phyloP scores from a whole-genome alignment of 2,113 vertebrate genomes.

The Poeciliopsis occidentalis region DNA sequence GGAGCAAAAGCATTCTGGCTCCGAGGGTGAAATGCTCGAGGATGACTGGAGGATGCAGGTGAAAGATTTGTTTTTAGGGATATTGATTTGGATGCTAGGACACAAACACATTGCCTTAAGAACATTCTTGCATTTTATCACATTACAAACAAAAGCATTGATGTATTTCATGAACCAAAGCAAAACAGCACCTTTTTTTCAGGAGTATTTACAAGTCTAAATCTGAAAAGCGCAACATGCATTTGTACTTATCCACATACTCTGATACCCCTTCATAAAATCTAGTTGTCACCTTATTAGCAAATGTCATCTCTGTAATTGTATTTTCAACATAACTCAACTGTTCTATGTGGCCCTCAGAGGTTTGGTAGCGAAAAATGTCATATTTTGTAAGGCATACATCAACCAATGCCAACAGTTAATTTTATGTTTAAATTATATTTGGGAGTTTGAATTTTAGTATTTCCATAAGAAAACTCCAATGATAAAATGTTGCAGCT shows the following conservation, averaged over 20 bases:
- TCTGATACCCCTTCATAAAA: too few relatives aligned
- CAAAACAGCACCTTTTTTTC: neutral
- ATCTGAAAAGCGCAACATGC: neutral
- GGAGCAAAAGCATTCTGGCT: conserved; percentile 5
- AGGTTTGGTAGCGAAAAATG: too few relatives aligned
- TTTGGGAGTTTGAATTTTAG: neutral
- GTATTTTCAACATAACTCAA: neutral
- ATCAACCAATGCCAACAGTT: neutral
- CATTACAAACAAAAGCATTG: neutral
- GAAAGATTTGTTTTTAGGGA: conserved; percentile 8
- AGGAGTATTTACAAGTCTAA: neutral
- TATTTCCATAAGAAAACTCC: neutral
- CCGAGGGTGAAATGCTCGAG: neutral
- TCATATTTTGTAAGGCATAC: too few relatives aligned
- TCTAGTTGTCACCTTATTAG: too few relatives aligned
- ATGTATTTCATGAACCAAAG: neutral
- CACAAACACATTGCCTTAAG: neutral
- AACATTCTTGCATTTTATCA: neutral
- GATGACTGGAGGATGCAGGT: neutral
- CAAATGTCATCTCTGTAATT: neutral
- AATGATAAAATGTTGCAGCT: neutral
- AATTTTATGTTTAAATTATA: neutral
- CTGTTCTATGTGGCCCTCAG: neutral
- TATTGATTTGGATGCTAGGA: conserved; percentile 10
- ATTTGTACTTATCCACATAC: neutral